Evolutionary conservation across 2,113 vertebrate genomes (phyloP).

Genomic region (Lepisosteus osseus): DNA sequence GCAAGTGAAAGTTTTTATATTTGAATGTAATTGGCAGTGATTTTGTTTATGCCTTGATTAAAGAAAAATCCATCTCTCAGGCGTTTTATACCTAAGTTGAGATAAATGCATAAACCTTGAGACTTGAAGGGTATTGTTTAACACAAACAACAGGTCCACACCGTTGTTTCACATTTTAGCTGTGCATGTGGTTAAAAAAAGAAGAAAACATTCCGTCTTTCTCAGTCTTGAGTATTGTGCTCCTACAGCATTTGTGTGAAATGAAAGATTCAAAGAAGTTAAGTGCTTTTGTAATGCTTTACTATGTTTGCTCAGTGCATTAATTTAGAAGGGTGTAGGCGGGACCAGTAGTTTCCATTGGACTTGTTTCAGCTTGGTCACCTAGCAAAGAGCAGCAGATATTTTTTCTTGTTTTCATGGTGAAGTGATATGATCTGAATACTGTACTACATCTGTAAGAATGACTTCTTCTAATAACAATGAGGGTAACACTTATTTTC

Average conservation of each 20-base stretch:
- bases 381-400: not conserved
- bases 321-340: not conserved
- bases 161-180: too few species aligned
- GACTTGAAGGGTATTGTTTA: too few species aligned
- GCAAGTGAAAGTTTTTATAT: conserved; percentile 23
- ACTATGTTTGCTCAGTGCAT: too few species aligned
- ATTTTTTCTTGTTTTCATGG: not conserved
- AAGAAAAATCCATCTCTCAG: not conserved
- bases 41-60: conserved; percentile 24
- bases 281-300: too few species aligned
- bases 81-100: not conserved
- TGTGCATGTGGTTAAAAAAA: too few species aligned
- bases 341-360: not conserved
- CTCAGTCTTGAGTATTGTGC: not conserved
- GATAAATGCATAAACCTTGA: too few species aligned
- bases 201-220: not conserved
- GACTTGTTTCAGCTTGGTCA: not conserved
- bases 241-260: too few species aligned
- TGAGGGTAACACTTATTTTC: not conserved
- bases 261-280: too few species aligned
- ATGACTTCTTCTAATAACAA: too few species aligned
- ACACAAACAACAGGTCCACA: too few species aligned
- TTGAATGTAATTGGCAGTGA: conserved; percentile 27
- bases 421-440: not conserved
- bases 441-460: not conserved